Conservation (phyloP, 1,140 invertebrate species). For the Vanessa atalanta region DNA sequence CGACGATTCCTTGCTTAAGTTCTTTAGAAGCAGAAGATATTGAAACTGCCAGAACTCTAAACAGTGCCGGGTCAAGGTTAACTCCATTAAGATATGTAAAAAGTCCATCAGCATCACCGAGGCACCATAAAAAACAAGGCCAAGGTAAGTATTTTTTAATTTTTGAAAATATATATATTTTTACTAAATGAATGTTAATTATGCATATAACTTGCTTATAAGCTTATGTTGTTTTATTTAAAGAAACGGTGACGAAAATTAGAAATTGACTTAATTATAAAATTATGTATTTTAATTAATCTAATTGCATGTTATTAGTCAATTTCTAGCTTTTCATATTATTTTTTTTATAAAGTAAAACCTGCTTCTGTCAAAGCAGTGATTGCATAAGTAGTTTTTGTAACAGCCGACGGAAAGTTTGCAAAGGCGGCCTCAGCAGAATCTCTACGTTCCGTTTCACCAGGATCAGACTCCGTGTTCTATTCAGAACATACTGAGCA, state of each 20-base stretch:
- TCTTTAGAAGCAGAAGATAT: slow-evolving; percentile 81
- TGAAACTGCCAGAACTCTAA: slow-evolving; percentile 65
- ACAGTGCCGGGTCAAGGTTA: slow-evolving; percentile 62
- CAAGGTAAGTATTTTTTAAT: slow-evolving; percentile 49
- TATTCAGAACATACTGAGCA: slow-evolving; percentile 88
- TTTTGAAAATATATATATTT: too few relatives aligned
- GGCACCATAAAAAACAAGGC: slow-evolving; percentile 64
- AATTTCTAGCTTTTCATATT: neutral
- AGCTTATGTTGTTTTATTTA: too few relatives aligned
- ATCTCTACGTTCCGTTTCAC: slow-evolving; percentile 90
- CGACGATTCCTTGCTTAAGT: slow-evolving; percentile 73
- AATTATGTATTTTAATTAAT: too few relatives aligned
- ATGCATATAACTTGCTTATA: too few relatives aligned
- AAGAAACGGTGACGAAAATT: neutral
- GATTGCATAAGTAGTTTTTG: slow-evolving; percentile 39
- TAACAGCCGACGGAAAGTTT: slow-evolving; percentile 75
- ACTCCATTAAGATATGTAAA: slow-evolving; percentile 71
- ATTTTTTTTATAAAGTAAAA: neutral
- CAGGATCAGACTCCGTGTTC: slow-evolving; percentile 93
- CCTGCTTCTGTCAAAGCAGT: slow-evolving; percentile 25
- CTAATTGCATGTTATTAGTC: too few relatives aligned
- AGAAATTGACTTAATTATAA: neutral
- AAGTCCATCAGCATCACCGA: slow-evolving; percentile 66
- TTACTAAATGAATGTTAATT: too few relatives aligned
- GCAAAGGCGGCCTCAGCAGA: slow-evolving; percentile 92